Conservation (phyloP, 2,888 invertebrate genomes). For the Caenorhabditis drosophilae region DNA sequence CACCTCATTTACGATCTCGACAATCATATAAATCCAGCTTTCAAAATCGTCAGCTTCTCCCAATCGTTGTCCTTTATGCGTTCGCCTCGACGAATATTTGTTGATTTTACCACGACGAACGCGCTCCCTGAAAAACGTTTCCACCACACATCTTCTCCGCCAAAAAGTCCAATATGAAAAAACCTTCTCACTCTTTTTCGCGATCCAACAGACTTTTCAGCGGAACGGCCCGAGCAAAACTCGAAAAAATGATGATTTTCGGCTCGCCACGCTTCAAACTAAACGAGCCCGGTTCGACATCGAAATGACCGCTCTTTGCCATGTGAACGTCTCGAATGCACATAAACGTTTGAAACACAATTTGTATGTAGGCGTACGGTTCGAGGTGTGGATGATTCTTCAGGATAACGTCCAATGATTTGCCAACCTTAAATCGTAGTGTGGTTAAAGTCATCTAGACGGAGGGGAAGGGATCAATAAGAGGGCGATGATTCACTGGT, state of each 20-base stretch:
- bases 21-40: slow-evolving; percentile 24
- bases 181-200: background rate
- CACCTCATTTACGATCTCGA: slow-evolving; percentile 8
- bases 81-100: slow-evolving; percentile 17
- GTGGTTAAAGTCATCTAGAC: too few species aligned
- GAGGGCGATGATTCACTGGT: too few species aligned
- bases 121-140: background rate
- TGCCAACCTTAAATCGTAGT: too few species aligned
- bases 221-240: too few species aligned
- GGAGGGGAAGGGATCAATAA: too few species aligned
- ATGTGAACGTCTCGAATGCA: slow-evolving; percentile 21
- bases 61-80: slow-evolving; percentile 10
- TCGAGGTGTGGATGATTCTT: background rate
- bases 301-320: slow-evolving; percentile 4
- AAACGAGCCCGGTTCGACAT: slow-evolving; percentile 1
- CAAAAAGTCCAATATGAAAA: too few species aligned
- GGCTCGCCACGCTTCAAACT: background rate
- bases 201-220: background rate
- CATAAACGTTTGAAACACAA: slow-evolving; percentile 16
- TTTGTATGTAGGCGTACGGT: background rate
- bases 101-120: background rate
- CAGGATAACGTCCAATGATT: background rate
- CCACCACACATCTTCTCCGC: background rate
- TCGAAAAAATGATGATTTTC: slow-evolving; percentile 4
- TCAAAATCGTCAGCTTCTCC: slow-evolving; percentile 21